Percentiles rank a stretch among this genome's conserved stretches.
These are phyloP conservation scores for Notocelia uddmanniana DNA, from an alignment of 2,888 invertebrate species.

Conservation along the genomic window DNA sequence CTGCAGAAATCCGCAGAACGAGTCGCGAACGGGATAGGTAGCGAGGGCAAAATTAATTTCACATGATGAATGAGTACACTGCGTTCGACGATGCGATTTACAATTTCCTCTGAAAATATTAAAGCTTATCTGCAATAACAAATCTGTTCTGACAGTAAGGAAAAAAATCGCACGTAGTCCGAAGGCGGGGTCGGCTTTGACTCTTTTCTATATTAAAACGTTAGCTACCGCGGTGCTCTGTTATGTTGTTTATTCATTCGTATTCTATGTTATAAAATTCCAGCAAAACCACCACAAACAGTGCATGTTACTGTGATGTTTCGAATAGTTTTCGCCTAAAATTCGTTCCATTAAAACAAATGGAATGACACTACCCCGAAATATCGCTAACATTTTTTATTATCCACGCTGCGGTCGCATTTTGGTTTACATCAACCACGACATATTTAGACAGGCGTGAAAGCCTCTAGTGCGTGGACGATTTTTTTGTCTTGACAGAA, in stretches of 20 bases:
- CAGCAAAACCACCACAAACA: not conserved
- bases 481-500: conserved; percentile 17
- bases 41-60: conserved; percentile 79
- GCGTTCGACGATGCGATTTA: conserved; percentile 72
- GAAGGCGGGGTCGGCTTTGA: conserved; percentile 24
- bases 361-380: conserved; percentile 23
- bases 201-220: conserved; percentile 31
- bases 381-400: conserved; percentile 36
- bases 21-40: conserved; percentile 62
- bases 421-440: conserved; percentile 38
- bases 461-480: conserved; percentile 41
- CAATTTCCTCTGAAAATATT: conserved; percentile 67
- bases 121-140: conserved; percentile 57
- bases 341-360: conserved; percentile 36
- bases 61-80: conserved; percentile 83
- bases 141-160: conserved; percentile 53
- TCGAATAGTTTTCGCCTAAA: conserved; percentile 4
- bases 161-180: conserved; percentile 37
- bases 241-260: conserved; percentile 11
- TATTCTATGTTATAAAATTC: conserved; percentile 4
- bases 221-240: conserved; percentile 11
- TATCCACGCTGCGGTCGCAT: conserved; percentile 30
- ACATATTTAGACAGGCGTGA: conserved; percentile 45
- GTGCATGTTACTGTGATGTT: not conserved
- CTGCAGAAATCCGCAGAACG: conserved; percentile 74